These are phyloP conservation scores for Syngnathus acus DNA, from an alignment of 2,797 vertebrate genomes.

Conservation along the genomic window DNA sequence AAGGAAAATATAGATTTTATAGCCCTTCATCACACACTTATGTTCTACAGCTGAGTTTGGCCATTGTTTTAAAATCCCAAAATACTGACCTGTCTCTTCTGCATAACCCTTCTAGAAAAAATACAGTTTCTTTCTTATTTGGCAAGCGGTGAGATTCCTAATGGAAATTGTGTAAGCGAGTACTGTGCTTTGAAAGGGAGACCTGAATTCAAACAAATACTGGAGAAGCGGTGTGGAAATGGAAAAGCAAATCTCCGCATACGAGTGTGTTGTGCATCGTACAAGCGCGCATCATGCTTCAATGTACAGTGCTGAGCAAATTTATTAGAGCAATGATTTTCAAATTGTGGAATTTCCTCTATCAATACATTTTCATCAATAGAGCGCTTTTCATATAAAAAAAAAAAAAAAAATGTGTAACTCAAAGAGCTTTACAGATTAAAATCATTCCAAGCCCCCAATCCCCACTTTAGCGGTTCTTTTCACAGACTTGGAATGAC, in stretches of 20 bases:
- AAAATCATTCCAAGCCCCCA: no score
- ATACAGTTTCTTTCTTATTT: not conserved
- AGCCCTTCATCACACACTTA: not conserved
- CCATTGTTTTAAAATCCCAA: conserved; percentile 2
- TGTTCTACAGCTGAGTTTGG: not conserved
- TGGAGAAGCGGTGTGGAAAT: conserved; percentile 15
- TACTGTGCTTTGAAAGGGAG: conserved; percentile 11
- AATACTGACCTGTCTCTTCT: not conserved
- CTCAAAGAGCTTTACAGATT: no score
- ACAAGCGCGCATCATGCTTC: conserved; percentile 29
- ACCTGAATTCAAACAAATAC: conserved; percentile 11
- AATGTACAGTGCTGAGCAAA: not conserved
- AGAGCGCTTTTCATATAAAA: no score
- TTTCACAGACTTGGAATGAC: no score
- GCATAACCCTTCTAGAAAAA: not conserved
- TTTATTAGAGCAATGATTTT: not conserved
- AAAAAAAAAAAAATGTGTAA: no score
- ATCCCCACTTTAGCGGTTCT: no score
- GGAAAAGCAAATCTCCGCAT: conserved; percentile 21
- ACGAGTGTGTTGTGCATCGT: conserved; percentile 40
- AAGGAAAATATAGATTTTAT: not conserved
- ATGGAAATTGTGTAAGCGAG: not conserved
- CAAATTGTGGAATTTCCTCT: not conserved
- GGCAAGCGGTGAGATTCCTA: not conserved
- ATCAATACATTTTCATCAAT: no score